Conservation (phyloP, 2,888 invertebrate genomes). For the Eupeodes luniger region DNA sequence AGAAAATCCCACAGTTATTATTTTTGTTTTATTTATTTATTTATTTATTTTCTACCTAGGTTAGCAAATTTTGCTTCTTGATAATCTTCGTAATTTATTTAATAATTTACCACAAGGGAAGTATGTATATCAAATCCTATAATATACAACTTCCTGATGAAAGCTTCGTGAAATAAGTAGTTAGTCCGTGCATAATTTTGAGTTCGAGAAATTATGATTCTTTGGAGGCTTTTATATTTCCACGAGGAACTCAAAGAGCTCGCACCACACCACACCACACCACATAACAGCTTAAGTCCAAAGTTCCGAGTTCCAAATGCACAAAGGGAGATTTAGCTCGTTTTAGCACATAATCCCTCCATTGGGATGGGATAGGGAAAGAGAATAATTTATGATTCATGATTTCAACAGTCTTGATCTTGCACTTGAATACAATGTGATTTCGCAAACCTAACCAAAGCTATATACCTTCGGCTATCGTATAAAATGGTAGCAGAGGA, state of each 20-base stretch:
- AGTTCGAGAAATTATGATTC: not conserved
- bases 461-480: not conserved
- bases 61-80: not conserved
- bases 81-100: not conserved
- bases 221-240: not conserved
- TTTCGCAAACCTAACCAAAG: not conserved
- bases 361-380: not conserved
- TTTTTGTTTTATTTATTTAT: too few species aligned
- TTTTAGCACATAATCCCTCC: not conserved
- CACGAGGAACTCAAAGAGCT: not conserved
- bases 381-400: constrained; percentile 45
- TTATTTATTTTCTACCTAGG: too few species aligned
- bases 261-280: not conserved
- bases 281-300: not conserved
- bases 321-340: not conserved
- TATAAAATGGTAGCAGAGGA: constrained; percentile 1
- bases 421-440: constrained; percentile 56
- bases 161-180: not conserved
- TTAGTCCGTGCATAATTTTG: not conserved
- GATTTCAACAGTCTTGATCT: constrained; percentile 56
- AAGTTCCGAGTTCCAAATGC: not conserved
- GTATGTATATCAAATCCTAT: too few species aligned
- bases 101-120: not conserved
- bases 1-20: too few species aligned
- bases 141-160: not conserved